Conservation (phyloP, 2,888 invertebrate genomes). For the Drosophila austrosaltans region DNA sequence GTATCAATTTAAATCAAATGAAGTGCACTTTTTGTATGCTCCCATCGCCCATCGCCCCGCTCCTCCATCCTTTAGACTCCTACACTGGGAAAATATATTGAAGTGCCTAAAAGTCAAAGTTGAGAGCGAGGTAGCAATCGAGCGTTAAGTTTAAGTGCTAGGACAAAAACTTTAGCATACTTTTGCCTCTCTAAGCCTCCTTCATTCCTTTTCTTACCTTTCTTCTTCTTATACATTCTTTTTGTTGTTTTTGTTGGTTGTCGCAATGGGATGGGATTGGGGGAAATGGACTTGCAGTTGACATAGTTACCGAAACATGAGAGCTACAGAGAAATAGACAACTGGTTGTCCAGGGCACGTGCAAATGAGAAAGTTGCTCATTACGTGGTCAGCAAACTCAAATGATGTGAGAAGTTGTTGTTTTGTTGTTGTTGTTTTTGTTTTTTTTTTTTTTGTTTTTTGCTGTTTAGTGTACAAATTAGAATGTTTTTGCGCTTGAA, state of each 20-base stretch:
- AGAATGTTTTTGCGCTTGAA: constrained; percentile 55
- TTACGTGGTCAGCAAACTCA: constrained; percentile 72
- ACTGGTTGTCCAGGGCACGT: constrained; percentile 48
- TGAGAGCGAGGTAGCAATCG: constrained; percentile 60
- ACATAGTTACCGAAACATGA: constrained; percentile 59
- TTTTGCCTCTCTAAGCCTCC: constrained; percentile 34
- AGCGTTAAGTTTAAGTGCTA: constrained; percentile 65
- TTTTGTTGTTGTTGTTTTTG: not conserved
- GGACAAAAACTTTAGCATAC: constrained; percentile 67
- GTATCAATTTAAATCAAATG: constrained; percentile 79
- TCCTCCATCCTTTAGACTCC: not conserved
- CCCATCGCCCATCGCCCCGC: not conserved
- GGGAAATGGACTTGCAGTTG: constrained; percentile 36
- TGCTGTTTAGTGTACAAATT: constrained; percentile 59
- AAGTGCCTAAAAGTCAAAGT: constrained; percentile 29
- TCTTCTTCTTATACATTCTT: constrained; percentile 9
- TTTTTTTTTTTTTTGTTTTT: not conserved
- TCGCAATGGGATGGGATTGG: too few relatives aligned
- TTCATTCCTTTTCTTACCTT: constrained; percentile 11
- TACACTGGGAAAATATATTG: constrained; percentile 46
- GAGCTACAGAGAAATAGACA: constrained; percentile 9
- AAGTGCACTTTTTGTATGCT: constrained; percentile 66
- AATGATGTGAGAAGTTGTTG: constrained; percentile 67
- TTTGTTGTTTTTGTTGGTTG: constrained; percentile 9
- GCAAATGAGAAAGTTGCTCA: constrained; percentile 74